phyloP scores from a whole-genome alignment of 2,888 invertebrate genomes.

The Papilio gigon region DNA sequence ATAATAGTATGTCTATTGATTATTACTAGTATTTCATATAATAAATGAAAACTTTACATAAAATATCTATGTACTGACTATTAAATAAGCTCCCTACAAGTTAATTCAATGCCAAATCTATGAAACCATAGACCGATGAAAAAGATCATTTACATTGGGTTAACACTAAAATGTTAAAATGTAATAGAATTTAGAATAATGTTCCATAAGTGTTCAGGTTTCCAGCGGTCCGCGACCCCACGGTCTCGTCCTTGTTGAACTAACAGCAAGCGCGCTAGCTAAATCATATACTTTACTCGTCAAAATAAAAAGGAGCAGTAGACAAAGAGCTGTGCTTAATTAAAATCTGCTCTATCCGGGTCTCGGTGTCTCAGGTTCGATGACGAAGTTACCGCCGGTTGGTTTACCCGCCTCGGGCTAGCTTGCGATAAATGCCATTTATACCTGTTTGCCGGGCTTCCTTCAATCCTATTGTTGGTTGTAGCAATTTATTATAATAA shows the following conservation, averaged over 20 bases:
- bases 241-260: conserved; percentile 69
- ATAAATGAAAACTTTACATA: no score
- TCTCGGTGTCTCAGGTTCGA: conserved; percentile 61
- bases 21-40: no score
- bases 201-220: conserved; percentile 64
- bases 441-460: conserved; percentile 51
- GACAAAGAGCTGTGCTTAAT: conserved; percentile 77
- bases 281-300: conserved; percentile 82
- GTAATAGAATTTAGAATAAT: conserved; percentile 49
- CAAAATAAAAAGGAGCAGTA: conserved; percentile 80
- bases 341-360: conserved; percentile 70
- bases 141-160: background rate
- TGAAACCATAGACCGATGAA: background rate
- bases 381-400: conserved; percentile 56
- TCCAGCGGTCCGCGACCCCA: conserved; percentile 63
- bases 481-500: conserved; percentile 26
- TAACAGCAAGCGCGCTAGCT: conserved; percentile 78
- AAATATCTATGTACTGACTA: no score
- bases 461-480: conserved; percentile 39
- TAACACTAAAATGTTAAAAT: background rate
- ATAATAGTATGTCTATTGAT: background rate
- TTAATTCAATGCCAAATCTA: background rate
- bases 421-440: conserved; percentile 55
- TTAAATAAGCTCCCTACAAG: no score
- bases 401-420: conserved; percentile 54